Conservation (phyloP, 1,140 invertebrate genomes). For the Bradynema listronoti region DNA sequence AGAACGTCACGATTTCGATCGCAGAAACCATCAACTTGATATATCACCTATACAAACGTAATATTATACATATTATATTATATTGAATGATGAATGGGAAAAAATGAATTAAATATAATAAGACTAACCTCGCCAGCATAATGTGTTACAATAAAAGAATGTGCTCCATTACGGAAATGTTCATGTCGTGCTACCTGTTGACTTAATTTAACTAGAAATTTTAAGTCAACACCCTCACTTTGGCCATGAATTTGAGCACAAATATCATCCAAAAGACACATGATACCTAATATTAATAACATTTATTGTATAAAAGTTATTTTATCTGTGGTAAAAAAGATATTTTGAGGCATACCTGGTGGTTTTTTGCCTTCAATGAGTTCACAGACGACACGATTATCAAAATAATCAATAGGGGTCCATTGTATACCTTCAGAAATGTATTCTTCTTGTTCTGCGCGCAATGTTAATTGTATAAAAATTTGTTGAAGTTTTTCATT, state of each 20-base stretch:
- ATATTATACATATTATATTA: slow-evolving; percentile 45
- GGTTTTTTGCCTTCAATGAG: slow-evolving; percentile 74
- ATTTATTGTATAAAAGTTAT: slow-evolving; percentile 67
- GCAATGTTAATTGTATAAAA: slow-evolving; percentile 71
- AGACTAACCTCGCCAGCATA: slow-evolving; percentile 70
- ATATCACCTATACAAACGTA: no score
- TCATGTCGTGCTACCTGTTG: slow-evolving; percentile 93
- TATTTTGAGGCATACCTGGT: slow-evolving; percentile 62
- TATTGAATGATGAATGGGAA: no score
- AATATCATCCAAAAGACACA: slow-evolving; percentile 66
- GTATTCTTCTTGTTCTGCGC: slow-evolving; percentile 72
- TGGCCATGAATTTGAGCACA: slow-evolving; percentile 70
- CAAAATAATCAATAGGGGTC: slow-evolving; percentile 70
- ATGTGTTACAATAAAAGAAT: slow-evolving; percentile 68
- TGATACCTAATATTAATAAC: slow-evolving; percentile 61
- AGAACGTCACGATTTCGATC: slow-evolving; percentile 72
- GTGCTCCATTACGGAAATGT: slow-evolving; percentile 64
- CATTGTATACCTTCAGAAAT: slow-evolving; percentile 69
- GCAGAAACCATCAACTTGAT: slow-evolving; percentile 69
- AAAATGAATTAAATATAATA: no score
- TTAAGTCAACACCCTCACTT: slow-evolving; percentile 59
- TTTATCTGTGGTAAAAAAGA: neutral
- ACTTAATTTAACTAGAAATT: slow-evolving; percentile 65
- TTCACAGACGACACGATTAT: slow-evolving; percentile 70
- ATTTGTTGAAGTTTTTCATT: slow-evolving; percentile 75